A percentile compares a stretch with the other conserved stretches of the same genome.
Evolutionary conservation across 2,888 invertebrate species (phyloP).

Genomic region (Leptinotarsa juncta): DNA sequence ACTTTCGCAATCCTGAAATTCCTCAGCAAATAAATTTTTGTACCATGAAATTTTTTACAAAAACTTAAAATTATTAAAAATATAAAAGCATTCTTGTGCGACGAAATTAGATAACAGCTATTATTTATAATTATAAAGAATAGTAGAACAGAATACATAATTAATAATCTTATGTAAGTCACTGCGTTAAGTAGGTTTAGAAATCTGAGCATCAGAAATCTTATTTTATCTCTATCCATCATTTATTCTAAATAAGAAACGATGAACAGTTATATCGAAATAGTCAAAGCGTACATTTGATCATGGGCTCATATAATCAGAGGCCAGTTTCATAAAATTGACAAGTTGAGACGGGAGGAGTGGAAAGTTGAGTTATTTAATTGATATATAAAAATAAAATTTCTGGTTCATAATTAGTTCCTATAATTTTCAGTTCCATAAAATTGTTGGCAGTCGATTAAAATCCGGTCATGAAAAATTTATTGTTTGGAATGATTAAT

Average conservation of each 20-base stretch:
- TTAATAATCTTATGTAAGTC: background rate
- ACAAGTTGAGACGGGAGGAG: too few species aligned
- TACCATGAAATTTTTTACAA: constrained; percentile 33
- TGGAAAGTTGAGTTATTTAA: too few species aligned
- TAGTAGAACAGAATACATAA: constrained; percentile 27
- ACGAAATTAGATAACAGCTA: constrained; percentile 7
- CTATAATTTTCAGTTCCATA: too few species aligned
- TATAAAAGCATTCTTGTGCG: constrained; percentile 13
- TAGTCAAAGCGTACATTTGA: too few species aligned
- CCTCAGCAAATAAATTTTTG: constrained; percentile 27
- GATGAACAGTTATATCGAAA: background rate
- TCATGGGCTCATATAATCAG: too few species aligned
- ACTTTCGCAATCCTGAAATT: background rate
- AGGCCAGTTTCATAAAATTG: too few species aligned
- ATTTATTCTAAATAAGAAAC: background rate
- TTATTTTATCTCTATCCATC: constrained; percentile 5
- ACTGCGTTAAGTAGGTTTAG: constrained; percentile 34
- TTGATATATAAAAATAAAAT: too few species aligned
- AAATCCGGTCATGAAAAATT: too few species aligned
- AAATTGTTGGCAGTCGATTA: too few species aligned
- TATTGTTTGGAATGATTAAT: too few species aligned
- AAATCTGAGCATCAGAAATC: constrained; percentile 32
- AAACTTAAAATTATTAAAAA: constrained; percentile 21
- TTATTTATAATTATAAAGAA: constrained; percentile 34
- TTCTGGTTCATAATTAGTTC: too few species aligned